Evolutionary conservation across 2,797 vertebrate species (phyloP).

Genomic region (Gallinago stenura): DNA sequence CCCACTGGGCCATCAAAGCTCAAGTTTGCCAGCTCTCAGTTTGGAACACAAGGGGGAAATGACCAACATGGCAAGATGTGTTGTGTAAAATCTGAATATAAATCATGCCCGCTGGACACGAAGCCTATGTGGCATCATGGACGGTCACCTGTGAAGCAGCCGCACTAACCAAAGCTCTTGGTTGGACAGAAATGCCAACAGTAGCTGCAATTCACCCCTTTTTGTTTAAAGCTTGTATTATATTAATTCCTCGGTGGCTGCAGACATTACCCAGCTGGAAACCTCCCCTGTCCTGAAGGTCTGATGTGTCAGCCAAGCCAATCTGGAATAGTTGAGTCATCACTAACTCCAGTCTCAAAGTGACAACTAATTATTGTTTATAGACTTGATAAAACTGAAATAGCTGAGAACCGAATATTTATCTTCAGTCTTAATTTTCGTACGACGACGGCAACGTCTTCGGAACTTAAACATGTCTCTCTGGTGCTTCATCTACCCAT

Average conservation of each 20-base stretch:
- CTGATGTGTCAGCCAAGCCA: background rate
- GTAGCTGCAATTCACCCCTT: background rate
- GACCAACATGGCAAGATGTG: accelerated
- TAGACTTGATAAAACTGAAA: background rate
- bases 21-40: background rate
- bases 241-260: background rate
- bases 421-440: background rate
- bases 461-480: accelerated
- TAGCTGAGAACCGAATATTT: background rate
- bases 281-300: background rate
- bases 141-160: background rate
- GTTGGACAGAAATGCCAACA: background rate
- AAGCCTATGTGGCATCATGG: background rate
- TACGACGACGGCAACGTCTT: accelerated
- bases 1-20: background rate
- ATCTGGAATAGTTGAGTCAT: background rate
- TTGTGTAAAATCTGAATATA: background rate
- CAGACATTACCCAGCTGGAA: background rate
- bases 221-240: background rate
- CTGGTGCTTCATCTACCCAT: background rate
- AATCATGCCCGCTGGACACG: accelerated
- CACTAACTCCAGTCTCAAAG: background rate
- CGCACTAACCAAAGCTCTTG: background rate
- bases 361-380: background rate
- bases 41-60: background rate